Evolutionary conservation across 2,888 invertebrate genomes (phyloP).

Genomic region (Philereme vetulata): DNA sequence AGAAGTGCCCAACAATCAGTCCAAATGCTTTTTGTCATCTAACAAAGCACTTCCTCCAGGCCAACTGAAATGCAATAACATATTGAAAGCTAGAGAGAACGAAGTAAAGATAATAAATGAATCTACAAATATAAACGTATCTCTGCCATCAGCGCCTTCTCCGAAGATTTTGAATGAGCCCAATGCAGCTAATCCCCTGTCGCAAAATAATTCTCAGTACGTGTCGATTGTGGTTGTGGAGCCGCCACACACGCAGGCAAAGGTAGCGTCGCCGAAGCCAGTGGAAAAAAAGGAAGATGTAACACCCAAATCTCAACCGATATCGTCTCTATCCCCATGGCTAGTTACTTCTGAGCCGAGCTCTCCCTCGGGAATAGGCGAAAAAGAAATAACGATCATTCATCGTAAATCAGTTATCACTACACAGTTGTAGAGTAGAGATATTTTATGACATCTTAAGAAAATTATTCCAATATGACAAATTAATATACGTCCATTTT

Average conservation of each 20-base stretch:
- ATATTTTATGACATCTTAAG: conserved; percentile 8
- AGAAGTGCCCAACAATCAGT: conserved; percentile 88
- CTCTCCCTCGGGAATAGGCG: conserved; percentile 85
- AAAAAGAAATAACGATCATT: conserved; percentile 87
- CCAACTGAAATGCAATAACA: conserved; percentile 95
- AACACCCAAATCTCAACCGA: conserved; percentile 82
- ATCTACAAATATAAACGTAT: conserved; percentile 70
- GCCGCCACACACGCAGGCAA: conserved; percentile 67
- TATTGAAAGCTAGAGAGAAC: conserved; percentile 91
- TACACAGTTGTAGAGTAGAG: conserved; percentile 86
- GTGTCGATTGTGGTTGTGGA: conserved; percentile 80
- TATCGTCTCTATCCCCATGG: conserved; percentile 92
- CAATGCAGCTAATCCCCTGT: conserved; percentile 60
- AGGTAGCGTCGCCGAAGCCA: conserved; percentile 73
- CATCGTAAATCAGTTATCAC: conserved; percentile 94
- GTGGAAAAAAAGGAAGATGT: conserved; percentile 78
- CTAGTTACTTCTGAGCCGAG: conserved; percentile 90
- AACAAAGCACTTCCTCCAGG: conserved; percentile 92
- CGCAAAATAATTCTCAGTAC: conserved; percentile 71
- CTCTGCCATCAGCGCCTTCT: conserved; percentile 76
- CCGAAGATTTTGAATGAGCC: conserved; percentile 82
- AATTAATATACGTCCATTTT: conserved; percentile 32
- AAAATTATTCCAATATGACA: conserved; percentile 10
- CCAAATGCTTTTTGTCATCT: conserved; percentile 85
- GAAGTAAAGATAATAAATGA: conserved; percentile 78